Evolutionary conservation across 1,140 invertebrate species (phyloP).

Genomic region (Psix sp.): DNA sequence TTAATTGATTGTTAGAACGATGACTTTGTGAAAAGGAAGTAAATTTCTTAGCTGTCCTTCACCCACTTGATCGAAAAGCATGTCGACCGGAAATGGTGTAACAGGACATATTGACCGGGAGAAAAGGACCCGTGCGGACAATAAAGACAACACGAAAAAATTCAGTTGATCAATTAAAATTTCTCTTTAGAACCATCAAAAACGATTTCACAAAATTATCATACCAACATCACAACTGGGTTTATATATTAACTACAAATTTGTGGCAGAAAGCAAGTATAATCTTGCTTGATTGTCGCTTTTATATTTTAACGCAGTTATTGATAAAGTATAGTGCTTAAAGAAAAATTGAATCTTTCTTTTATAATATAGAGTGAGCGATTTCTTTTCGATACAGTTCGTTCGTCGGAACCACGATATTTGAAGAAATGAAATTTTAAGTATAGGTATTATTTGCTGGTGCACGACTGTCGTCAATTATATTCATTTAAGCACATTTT

Average conservation of each 20-base stretch:
- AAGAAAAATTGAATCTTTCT: too few species aligned
- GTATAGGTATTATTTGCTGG: slow-evolving; percentile 27
- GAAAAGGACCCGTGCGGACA: slow-evolving; percentile 60
- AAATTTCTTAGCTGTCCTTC: slow-evolving; percentile 62
- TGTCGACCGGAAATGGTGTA: slow-evolving; percentile 62
- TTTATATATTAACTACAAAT: too few species aligned
- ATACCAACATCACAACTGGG: too few species aligned
- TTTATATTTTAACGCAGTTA: neutral
- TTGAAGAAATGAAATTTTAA: too few species aligned
- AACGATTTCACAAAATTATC: slow-evolving; percentile 20
- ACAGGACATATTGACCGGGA: slow-evolving; percentile 54
- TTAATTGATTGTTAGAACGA: neutral
- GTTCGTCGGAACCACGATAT: too few species aligned
- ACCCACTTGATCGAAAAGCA: slow-evolving; percentile 66
- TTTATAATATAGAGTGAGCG: too few species aligned
- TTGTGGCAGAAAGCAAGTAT: neutral
- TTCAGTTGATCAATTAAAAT: slow-evolving; percentile 12
- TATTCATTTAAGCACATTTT: slow-evolving; percentile 29
- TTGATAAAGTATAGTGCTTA: neutral
- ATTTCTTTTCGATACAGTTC: too few species aligned
- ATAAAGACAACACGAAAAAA: slow-evolving; percentile 25
- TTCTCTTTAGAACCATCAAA: slow-evolving; percentile 22
- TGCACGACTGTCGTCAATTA: slow-evolving; percentile 28
- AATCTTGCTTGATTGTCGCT: neutral
- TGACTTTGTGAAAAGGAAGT: slow-evolving; percentile 14